These are phyloP conservation scores for Oceanodroma tethys DNA, from an alignment of 2,113 vertebrate species.

Conservation along the genomic window DNA sequence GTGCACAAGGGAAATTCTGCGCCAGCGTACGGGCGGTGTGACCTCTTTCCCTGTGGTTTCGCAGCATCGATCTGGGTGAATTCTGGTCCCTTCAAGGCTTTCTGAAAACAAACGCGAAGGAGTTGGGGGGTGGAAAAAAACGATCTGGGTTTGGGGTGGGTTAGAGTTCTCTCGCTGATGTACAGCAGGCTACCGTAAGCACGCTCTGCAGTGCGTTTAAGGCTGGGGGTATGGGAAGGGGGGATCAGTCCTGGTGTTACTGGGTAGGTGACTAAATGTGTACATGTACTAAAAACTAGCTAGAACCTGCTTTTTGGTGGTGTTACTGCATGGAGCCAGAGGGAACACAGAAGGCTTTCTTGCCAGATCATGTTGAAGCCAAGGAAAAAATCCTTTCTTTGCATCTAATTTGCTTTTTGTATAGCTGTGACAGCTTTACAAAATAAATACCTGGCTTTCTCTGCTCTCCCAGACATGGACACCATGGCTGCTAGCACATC, in stretches of 20 bases:
- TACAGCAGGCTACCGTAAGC: background rate
- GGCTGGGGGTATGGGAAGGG: background rate
- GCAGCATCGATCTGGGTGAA: background rate
- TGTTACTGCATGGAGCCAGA: accelerated
- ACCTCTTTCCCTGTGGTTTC: background rate
- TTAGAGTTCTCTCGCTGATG: background rate
- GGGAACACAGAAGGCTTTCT: background rate
- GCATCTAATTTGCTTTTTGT: background rate
- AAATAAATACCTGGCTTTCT: background rate
- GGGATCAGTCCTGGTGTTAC: background rate
- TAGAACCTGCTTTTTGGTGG: background rate
- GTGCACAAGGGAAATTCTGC: background rate
- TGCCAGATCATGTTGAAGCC: accelerated
- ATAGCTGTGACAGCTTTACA: background rate
- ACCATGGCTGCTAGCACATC: slow-evolving; percentile 80
- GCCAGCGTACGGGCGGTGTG: too few species aligned
- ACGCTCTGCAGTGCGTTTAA: accelerated
- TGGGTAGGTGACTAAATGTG: background rate
- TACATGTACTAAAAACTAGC: accelerated
- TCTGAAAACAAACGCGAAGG: background rate
- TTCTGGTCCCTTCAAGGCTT: background rate
- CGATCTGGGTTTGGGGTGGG: background rate
- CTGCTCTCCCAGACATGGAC: slow-evolving; percentile 77
- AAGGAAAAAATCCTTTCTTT: background rate
- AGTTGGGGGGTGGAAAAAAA: accelerated